Conservation (phyloP, 2,113 vertebrate genomes). For the Hyperopisus bebe region DNA sequence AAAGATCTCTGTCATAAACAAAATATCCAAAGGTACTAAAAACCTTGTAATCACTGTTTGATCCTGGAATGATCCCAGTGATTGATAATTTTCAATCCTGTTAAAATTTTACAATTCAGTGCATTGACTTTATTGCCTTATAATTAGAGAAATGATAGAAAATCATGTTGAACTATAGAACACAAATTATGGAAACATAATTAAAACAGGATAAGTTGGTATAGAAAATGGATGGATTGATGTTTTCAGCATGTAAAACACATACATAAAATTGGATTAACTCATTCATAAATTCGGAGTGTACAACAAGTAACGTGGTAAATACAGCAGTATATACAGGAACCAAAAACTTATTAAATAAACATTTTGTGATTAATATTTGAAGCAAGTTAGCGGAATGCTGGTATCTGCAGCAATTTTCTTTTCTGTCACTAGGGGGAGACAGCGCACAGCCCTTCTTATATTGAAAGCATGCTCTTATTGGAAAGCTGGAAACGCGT, state of each 20-base stretch:
- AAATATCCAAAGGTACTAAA: background rate
- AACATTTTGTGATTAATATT: background rate
- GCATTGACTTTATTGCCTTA: background rate
- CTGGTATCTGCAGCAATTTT: background rate
- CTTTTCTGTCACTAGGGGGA: background rate
- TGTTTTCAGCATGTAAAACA: background rate
- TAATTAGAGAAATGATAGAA: background rate
- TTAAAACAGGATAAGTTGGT: background rate
- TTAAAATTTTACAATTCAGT: background rate
- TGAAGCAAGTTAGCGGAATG: background rate
- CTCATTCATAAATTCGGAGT: background rate
- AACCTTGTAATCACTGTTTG: background rate
- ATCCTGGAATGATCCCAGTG: background rate
- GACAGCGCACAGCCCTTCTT: background rate
- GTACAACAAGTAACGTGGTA: background rate
- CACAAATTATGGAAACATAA: background rate
- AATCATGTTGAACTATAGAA: background rate
- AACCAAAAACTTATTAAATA: background rate
- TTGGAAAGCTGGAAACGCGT: background rate
- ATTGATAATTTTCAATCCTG: background rate
- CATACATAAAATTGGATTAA: background rate
- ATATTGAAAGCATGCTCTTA: background rate
- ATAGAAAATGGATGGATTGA: background rate
- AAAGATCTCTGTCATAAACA: background rate
- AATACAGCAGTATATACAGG: background rate